Conservation (phyloP, 2,113 vertebrate genomes). For the Ptilonorhynchus violaceus region DNA sequence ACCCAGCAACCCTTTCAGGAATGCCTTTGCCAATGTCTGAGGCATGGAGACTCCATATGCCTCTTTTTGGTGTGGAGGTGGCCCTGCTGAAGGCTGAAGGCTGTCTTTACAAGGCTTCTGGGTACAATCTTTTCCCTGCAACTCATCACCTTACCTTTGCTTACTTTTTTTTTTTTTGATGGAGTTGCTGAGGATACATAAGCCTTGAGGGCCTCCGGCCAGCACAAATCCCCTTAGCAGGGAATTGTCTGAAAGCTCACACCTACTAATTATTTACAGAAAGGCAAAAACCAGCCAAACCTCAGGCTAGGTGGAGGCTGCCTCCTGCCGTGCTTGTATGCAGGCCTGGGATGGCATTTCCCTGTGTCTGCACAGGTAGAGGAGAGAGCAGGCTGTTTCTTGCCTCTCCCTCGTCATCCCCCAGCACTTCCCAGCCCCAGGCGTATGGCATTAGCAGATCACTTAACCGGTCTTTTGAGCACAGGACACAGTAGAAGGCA, state of each 20-base stretch:
- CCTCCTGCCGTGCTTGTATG: background rate
- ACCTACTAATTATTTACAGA: background rate
- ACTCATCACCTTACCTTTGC: too few species aligned
- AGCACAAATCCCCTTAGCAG: background rate
- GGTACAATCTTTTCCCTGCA: background rate
- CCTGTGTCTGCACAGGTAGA: background rate
- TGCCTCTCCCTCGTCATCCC: background rate
- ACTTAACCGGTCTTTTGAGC: background rate
- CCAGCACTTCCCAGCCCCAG: background rate
- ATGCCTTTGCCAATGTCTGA: background rate
- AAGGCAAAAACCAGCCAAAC: background rate
- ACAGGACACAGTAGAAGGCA: conserved; percentile 42
- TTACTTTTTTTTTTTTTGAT: background rate
- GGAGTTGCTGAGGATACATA: background rate
- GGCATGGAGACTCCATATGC: background rate
- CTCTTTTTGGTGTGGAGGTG: background rate
- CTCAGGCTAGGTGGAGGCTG: background rate
- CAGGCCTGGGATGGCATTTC: background rate
- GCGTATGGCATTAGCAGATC: background rate
- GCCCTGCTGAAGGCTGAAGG: rapidly evolving
- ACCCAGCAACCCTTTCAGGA: background rate
- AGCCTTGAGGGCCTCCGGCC: background rate
- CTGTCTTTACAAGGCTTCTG: background rate
- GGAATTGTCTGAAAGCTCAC: background rate
- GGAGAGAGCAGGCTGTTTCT: background rate